Base-by-base conservation (phyloP, 2,888 invertebrate genomes). In the Caenorhabditis sp. region DNA sequence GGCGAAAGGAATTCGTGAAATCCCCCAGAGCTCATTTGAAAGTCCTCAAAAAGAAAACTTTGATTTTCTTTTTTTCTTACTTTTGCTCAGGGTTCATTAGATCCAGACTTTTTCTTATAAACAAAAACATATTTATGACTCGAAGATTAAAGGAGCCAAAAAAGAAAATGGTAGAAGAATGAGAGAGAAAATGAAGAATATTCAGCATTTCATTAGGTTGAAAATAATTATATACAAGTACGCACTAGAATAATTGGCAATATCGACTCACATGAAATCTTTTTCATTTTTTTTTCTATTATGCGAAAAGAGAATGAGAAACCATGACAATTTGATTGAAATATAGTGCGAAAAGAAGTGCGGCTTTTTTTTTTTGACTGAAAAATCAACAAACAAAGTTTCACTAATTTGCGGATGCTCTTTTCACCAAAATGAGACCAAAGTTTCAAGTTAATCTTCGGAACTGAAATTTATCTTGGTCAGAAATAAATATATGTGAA, bases 201-300 rank as follows among this genome's bases (percentile, higher is more conserved):
- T 61, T 61, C 51, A 62, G 66, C 57, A 57, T 61, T 61, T 43
- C 43, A 43, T 43, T 43, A 43, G 43, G 12, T 43, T 5, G 43
- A 43, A 43, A 43, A 43, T 43, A 43, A 43, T 43, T 43, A 43
- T 43, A 43, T 43, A 43, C 43, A 43, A 43, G 43, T 43, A 43
- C 43, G 43, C 43, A 43, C 54, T 60, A 21, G 50, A n/a, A 50
- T 21, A 50, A 57, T 37, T 19, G 26, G 24, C 24, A 26, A 26
- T 57, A 14, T 26, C 27, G 5, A 8, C 17, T 10, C 57, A 54
- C 54, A 23, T 23, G 14, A 54, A n/a, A 54, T 51, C 14, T 21
- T 51, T 21, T 24, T 14, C 53, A 12, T 24, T 24, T 24, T 53
- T 24, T 24, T 24, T 53, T 21, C 14, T 21, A 21, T 19, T 53